phyloP scores from a whole-genome alignment of 2,888 invertebrate species.

The Heliconius sara region DNA sequence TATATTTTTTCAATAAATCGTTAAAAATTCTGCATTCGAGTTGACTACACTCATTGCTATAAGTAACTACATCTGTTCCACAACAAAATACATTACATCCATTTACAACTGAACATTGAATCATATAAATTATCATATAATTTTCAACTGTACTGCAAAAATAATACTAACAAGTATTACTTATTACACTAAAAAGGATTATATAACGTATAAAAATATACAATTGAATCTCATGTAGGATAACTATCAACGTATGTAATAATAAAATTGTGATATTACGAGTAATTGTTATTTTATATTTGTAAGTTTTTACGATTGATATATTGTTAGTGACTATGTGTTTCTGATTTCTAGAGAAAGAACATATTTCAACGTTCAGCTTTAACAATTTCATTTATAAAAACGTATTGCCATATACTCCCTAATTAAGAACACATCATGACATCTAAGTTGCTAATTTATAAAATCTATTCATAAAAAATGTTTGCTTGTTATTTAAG shows the following conservation, averaged over 20 bases:
- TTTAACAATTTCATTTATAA: constrained; percentile 19
- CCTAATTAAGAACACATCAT: constrained; percentile 41
- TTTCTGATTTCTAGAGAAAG: neutral
- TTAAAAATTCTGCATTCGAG: constrained; percentile 8
- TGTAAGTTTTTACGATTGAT: no score
- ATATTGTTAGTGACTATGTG: no score
- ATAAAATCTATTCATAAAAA: constrained; percentile 41
- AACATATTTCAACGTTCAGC: constrained; percentile 2
- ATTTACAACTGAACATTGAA: constrained; percentile 11
- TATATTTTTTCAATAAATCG: constrained; percentile 2
- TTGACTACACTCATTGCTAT: constrained; percentile 18
- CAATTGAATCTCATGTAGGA: neutral
- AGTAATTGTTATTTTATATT: no score
- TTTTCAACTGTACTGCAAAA: no score
- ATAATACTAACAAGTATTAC: neutral
- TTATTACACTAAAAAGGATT: neutral
- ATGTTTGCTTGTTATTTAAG: constrained; percentile 30
- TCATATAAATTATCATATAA: neutral
- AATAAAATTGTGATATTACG: neutral
- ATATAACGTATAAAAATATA: neutral
- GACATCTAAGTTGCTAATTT: constrained; percentile 36
- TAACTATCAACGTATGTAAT: no score
- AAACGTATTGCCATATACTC: neutral
- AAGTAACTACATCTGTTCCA: constrained; percentile 5
- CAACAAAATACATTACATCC: constrained; percentile 22